These are phyloP conservation scores for Saimiri boliviensis DNA, from an alignment of 2,113 vertebrate genomes.

Conservation along the genomic window DNA sequence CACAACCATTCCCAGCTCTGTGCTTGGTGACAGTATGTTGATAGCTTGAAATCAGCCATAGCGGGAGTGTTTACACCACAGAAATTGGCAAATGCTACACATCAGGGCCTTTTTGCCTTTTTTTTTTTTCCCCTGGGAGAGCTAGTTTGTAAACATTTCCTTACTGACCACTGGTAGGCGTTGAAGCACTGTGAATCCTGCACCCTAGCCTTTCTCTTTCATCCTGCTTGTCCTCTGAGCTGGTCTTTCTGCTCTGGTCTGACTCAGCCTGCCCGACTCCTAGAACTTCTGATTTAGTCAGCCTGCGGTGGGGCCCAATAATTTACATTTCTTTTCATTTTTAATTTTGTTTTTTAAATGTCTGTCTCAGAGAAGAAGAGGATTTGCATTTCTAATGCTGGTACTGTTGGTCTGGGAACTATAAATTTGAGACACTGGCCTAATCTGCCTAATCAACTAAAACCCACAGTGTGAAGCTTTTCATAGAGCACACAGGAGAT, in stretches of 20 bases:
- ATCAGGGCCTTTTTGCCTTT: not conserved
- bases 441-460: not conserved
- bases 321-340: not conserved
- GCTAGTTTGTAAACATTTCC: not conserved
- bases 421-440: not conserved
- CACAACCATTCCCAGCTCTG: not conserved
- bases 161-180: not conserved
- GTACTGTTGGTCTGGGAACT: not conserved
- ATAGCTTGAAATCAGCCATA: not conserved
- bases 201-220: too few relatives aligned
- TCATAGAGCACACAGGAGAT: not conserved
- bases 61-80: not conserved
- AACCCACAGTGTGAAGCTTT: not conserved
- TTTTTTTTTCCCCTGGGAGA: not conserved
- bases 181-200: fast-evolving
- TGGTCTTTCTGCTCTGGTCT: not conserved
- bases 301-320: not conserved
- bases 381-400: not conserved
- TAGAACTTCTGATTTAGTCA: not conserved
- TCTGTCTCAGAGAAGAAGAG: not conserved
- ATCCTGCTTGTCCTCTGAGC: not conserved
- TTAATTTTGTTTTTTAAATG: too few relatives aligned
- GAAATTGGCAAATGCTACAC: not conserved
- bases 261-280: not conserved
- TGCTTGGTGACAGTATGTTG: not conserved